Base-by-base conservation (phyloP, 1,140 invertebrate genomes). In the Cydia pomonella region DNA sequence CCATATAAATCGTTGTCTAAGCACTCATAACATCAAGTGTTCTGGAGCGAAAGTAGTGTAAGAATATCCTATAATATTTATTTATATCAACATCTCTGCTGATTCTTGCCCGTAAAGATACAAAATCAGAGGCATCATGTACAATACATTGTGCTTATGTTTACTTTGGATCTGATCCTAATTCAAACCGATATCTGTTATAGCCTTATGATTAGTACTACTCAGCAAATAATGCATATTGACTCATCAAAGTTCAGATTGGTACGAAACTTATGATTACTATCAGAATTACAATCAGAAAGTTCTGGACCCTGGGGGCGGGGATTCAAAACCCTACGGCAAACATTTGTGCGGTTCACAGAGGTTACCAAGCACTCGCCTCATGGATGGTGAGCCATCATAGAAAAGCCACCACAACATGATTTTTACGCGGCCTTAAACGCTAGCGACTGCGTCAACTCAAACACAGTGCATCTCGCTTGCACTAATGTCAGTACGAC, bases 271-370 rank as follows among this genome's bases (percentile, higher is more conserved):
- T 73, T 76, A 18, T 29, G 63, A 76, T 76, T 66, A 73, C 73
- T 72, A 69, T 71, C 64, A 50, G 72, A 50, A 73, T 73, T 47
- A 76, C 72, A 76, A 76, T 76, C 73, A 76, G 23, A 76, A 76
- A 76, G 72, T 76, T 76, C 23, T 59, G 53, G 72, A 62, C 75
- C 72, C 62, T 23, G 9, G 63, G 33, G 73, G 41, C 53, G 18
- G 21, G 21, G 21, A 59, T n/a, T 59, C 53, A 59, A 59, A 59
- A 23, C 53, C 21, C 18, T 18, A 59, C 16, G 12, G 47, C 53
- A 59, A 59, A 59, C 21, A 23, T 59, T 59, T 9, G 9, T 23
- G 53, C 9, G 23, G 10, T 59, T 23, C 53, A 3, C 7, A 21
- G 23, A 21, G 18, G 16, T 59, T 59, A 7, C 18, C 6, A 9